phyloP scores from a whole-genome alignment of 2,797 vertebrate genomes.

The Picus viridis region DNA sequence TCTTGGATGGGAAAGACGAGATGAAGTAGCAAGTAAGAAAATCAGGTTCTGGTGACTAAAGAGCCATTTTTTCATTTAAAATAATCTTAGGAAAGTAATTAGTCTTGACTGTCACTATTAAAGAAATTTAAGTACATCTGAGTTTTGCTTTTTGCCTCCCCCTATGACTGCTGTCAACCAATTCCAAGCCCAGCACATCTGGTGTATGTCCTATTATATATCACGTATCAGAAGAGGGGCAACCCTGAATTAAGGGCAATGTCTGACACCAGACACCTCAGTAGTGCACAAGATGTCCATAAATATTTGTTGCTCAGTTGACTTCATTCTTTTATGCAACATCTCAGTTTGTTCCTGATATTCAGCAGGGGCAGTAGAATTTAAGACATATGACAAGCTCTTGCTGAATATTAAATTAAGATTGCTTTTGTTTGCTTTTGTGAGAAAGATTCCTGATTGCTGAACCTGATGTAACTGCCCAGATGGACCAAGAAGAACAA shows the following conservation, averaged over 20 bases:
- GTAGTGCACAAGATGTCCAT: neutral
- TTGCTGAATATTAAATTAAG: neutral
- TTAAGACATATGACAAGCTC: neutral
- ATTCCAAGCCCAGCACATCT: accelerated
- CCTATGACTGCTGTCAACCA: neutral
- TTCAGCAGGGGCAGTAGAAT: neutral
- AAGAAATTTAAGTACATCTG: neutral
- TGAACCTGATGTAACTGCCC: neutral
- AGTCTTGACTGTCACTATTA: neutral
- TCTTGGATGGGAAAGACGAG: neutral
- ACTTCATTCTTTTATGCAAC: neutral
- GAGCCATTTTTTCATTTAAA: neutral
- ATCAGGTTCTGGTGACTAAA: neutral
- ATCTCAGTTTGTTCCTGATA: neutral
- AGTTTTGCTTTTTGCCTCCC: neutral
- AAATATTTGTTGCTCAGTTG: neutral
- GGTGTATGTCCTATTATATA: neutral
- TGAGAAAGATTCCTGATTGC: neutral
- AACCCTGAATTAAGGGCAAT: neutral
- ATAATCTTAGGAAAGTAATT: neutral
- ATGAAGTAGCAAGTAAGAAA: neutral
- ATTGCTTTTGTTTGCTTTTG: neutral
- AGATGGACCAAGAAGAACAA: slow-evolving; percentile 18
- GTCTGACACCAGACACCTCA: neutral
- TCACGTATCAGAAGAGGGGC: neutral